A percentile compares a stretch with the other conserved stretches of the same genome.
phyloP scores from a whole-genome alignment of 2,113 vertebrate genomes.

The Gorsachius goisagi region DNA sequence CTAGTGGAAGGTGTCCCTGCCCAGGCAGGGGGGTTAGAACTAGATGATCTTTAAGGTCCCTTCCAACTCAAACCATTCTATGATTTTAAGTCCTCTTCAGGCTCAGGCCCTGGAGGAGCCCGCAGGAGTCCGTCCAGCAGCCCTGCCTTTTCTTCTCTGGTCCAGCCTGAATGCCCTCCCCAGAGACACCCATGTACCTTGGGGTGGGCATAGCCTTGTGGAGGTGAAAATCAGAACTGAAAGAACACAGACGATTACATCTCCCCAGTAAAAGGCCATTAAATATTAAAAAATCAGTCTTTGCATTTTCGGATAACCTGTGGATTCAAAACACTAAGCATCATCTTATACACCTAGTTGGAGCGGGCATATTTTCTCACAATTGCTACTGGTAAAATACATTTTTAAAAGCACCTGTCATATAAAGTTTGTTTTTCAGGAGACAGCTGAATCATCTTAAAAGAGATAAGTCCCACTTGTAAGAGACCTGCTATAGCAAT shows the following conservation, averaged over 20 bases:
- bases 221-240: not conserved
- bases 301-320: not conserved
- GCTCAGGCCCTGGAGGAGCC: not conserved
- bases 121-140: accelerated
- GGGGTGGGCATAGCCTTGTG: accelerated
- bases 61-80: too few relatives aligned
- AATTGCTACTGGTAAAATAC: not conserved
- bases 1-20: too few relatives aligned
- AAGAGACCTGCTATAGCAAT: not conserved
- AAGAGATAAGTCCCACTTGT: not conserved
- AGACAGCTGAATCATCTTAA: not conserved
- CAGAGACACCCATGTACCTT: not conserved
- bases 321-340: not conserved
- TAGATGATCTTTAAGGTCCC: too few relatives aligned
- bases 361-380: not conserved
- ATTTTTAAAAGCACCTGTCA: not conserved
- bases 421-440: not conserved
- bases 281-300: not conserved
- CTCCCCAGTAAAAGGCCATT: not conserved
- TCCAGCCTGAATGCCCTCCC: accelerated
- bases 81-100: not conserved
- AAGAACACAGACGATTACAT: not conserved
- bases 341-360: not conserved
- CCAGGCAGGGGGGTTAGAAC: too few relatives aligned
- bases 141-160: not conserved